These are phyloP conservation scores for Brachionus koreanus DNA, from an alignment of 1,140 invertebrate genomes.

Conservation along the genomic window DNA sequence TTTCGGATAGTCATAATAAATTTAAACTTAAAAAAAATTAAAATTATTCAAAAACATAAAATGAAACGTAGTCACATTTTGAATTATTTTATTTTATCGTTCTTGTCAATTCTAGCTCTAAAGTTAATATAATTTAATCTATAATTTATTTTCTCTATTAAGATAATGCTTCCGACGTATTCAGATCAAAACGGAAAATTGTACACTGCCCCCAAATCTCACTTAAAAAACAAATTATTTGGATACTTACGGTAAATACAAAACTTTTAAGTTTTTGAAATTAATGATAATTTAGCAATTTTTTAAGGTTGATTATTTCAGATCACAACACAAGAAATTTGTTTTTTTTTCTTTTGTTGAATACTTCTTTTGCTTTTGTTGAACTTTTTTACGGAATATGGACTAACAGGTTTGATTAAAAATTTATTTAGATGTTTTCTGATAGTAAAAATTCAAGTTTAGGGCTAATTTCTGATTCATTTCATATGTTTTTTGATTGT, in stretches of 20 bases:
- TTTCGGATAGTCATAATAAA: slow-evolving; percentile 7
- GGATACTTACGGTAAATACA: background rate
- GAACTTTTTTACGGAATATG: slow-evolving; percentile 89
- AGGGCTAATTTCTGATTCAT: slow-evolving; percentile 92
- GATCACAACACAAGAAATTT: slow-evolving; percentile 39
- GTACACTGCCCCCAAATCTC: background rate
- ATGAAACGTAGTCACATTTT: slow-evolving; percentile 34
- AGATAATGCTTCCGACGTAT: slow-evolving; percentile 28
- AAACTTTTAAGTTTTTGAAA: background rate
- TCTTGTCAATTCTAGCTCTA: background rate
- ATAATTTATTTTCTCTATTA: background rate
- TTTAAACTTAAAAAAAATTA: background rate
- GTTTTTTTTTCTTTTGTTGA: slow-evolving; percentile 42
- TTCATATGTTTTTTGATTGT: slow-evolving; percentile 99
- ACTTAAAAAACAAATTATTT: background rate
- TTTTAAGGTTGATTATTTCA: slow-evolving; percentile 23
- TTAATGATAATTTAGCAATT: background rate
- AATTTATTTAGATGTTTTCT: background rate
- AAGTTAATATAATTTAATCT: background rate
- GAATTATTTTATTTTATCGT: background rate
- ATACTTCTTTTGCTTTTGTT: slow-evolving; percentile 71
- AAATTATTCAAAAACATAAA: background rate
- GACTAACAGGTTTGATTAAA: slow-evolving; percentile 70
- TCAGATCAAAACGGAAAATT: slow-evolving; percentile 18
- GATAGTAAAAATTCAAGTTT: slow-evolving; percentile 55